Percentiles rank a stretch among this genome's conserved stretches.
Conservation (phyloP, 2,888 invertebrate species). For the Petrolisthes manimaculis region DNA sequence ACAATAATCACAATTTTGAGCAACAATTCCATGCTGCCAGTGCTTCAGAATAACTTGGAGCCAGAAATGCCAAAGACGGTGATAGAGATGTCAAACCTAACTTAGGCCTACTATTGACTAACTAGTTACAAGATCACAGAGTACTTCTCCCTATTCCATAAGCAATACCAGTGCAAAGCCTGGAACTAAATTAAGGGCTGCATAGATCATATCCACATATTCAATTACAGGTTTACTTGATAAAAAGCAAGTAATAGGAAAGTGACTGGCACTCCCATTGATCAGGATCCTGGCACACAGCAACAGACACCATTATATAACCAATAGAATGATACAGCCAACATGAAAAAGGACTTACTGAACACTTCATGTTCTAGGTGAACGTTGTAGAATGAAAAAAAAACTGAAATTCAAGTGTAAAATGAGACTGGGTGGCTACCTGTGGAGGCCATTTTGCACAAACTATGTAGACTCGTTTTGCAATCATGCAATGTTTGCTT, state of each 20-base stretch:
- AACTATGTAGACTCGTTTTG: slow-evolving; percentile 17
- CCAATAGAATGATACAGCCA: neutral
- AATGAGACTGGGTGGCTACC: neutral
- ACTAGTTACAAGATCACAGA: no score
- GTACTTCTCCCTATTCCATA: no score
- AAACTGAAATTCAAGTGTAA: slow-evolving; percentile 8
- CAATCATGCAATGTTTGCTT: neutral
- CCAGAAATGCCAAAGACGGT: no score
- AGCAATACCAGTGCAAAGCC: no score
- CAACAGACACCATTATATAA: neutral
- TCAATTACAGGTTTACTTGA: neutral
- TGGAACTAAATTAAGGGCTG: no score
- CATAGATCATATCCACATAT: neutral
- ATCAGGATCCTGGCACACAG: neutral
- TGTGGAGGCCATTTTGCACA: slow-evolving; percentile 39
- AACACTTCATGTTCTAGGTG: neutral
- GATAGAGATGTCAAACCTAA: no score
- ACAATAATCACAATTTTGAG: no score
- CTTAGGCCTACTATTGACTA: no score
- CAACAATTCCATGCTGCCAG: no score
- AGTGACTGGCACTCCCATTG: neutral
- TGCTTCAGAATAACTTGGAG: no score
- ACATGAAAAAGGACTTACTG: neutral
- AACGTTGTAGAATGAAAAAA: neutral
- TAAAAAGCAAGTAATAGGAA: neutral